phyloP scores from a whole-genome alignment of 2,113 vertebrate species.

The Pao palembangensis region DNA sequence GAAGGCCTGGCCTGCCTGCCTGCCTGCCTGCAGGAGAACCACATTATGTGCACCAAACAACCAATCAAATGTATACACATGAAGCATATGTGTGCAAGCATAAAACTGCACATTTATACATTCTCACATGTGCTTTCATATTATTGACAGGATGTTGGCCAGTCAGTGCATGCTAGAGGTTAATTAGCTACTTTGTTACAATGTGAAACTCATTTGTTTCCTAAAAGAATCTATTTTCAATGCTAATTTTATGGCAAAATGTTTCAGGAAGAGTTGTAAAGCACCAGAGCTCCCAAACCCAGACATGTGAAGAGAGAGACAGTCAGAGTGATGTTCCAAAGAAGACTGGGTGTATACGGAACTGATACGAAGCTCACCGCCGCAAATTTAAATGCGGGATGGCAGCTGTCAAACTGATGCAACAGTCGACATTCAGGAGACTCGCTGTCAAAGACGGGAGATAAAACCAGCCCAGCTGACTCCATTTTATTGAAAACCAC shows the following conservation, averaged over 20 bases:
- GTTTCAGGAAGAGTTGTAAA: too few species aligned
- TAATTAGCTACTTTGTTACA: background rate
- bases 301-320: slow-evolving; percentile 4
- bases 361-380: slow-evolving; percentile 23
- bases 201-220: background rate
- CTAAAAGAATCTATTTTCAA: slow-evolving; percentile 12
- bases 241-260: slow-evolving; percentile 11
- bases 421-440: slow-evolving; percentile 43
- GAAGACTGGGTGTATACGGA: slow-evolving; percentile 25
- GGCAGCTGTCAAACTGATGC: slow-evolving; percentile 60
- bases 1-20: slow-evolving; percentile 69
- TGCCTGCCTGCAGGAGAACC: slow-evolving; percentile 36
- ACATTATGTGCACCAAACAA: slow-evolving; percentile 48
- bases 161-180: background rate
- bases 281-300: background rate
- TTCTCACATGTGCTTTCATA: background rate
- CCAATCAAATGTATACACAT: slow-evolving; percentile 51
- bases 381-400: slow-evolving; percentile 34
- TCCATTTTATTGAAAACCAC: slow-evolving; percentile 30
- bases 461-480: slow-evolving; percentile 14
- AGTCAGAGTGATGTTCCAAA: slow-evolving; percentile 13
- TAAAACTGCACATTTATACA: background rate
- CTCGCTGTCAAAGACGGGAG: slow-evolving; percentile 48
- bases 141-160: slow-evolving; percentile 1
- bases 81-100: background rate